Evolutionary conservation across 2,888 invertebrate species (phyloP).

Genomic region (Drosophila meridionalis): DNA sequence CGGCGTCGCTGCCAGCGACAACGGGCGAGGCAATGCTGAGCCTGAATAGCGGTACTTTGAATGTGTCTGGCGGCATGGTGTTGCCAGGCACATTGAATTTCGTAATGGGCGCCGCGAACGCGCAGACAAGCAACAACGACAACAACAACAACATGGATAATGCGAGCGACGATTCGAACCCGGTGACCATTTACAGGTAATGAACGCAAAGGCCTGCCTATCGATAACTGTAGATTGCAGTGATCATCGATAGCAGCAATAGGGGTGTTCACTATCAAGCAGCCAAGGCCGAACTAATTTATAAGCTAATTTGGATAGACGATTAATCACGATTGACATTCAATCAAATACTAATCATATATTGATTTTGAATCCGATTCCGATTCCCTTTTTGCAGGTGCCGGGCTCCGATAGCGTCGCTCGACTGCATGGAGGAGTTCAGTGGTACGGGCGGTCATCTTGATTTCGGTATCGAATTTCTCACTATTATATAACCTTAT

Average conservation of each 20-base stretch:
- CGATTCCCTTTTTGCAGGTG: constrained; percentile 87
- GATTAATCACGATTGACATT: not conserved
- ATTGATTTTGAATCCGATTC: not conserved
- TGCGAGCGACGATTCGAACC: constrained; percentile 94
- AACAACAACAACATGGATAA: constrained; percentile 91
- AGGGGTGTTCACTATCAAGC: not conserved
- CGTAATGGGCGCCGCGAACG: constrained; percentile 58
- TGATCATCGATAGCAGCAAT: constrained; percentile 2
- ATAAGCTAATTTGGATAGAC: not conserved
- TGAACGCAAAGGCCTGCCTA: constrained; percentile 70
- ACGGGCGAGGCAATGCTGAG: constrained; percentile 77
- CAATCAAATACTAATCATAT: no score
- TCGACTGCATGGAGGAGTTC: constrained; percentile 98
- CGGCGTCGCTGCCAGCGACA: not conserved
- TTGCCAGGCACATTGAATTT: constrained; percentile 67
- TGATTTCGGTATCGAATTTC: constrained; percentile 85
- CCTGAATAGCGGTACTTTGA: constrained; percentile 41
- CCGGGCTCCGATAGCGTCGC: constrained; percentile 95
- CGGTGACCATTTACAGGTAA: constrained; percentile 96
- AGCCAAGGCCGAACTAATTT: not conserved
- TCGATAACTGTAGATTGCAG: not conserved
- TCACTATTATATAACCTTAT: constrained; percentile 77
- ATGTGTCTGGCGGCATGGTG: constrained; percentile 40
- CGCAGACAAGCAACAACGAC: constrained; percentile 85
- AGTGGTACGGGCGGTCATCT: constrained; percentile 88